Conservation (phyloP, 2,113 vertebrate species). For the Ceyx margarethae region DNA sequence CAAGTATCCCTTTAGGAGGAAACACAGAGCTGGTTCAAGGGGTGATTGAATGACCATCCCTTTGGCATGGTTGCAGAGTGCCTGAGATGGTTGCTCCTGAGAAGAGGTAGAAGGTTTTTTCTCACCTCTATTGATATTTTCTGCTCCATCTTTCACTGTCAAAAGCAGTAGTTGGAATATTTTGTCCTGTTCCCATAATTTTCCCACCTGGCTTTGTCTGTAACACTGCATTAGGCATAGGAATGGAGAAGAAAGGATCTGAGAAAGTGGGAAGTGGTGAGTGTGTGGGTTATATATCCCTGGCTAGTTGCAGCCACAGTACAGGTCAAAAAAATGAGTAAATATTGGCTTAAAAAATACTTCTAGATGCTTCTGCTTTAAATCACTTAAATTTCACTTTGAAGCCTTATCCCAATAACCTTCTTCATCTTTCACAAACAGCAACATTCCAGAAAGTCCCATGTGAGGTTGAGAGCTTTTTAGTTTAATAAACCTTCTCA, state of each 20-base stretch:
- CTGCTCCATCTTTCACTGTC: not conserved
- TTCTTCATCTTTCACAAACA: not conserved
- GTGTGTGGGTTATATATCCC: not conserved
- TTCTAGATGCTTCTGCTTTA: not conserved
- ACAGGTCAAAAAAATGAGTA: not conserved
- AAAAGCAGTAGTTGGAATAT: not conserved
- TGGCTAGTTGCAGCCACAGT: not conserved
- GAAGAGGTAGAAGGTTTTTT: not conserved
- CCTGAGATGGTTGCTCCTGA: not conserved
- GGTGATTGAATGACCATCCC: not conserved
- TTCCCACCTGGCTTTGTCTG: not conserved
- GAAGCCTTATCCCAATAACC: not conserved
- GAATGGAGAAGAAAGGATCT: not conserved
- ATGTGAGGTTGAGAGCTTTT: not conserved
- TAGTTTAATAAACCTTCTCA: not conserved
- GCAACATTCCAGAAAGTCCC: not conserved
- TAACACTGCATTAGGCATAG: not conserved
- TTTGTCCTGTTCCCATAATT: not conserved
- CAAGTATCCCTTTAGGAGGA: not conserved
- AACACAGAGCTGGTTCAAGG: not conserved
- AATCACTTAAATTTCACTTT: not conserved
- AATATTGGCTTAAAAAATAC: not conserved
- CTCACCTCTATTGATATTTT: not conserved
- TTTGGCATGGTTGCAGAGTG: not conserved
- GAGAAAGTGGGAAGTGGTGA: not conserved